A percentile compares a stretch with the other conserved stretches of the same genome.
phyloP scores from a whole-genome alignment of 1,140 invertebrate species.

The Trigoniulus corallinus region DNA sequence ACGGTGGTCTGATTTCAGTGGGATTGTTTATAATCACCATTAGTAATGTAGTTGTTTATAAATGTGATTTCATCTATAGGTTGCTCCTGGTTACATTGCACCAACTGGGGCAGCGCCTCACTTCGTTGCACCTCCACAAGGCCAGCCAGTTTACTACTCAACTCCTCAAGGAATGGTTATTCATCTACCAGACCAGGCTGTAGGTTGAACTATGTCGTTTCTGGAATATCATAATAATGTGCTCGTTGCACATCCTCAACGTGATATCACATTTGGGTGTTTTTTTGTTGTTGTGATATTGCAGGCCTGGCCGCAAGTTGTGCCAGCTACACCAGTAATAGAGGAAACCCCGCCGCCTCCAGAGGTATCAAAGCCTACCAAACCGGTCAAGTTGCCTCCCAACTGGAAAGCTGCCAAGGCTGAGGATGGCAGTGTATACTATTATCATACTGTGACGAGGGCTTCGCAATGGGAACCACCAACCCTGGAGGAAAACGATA shows the following conservation, averaged over 20 bases:
- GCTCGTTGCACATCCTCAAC: neutral
- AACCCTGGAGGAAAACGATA: slow-evolving; percentile 26
- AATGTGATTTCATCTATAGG: too few species aligned
- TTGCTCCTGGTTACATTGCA: too few species aligned
- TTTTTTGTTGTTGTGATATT: neutral
- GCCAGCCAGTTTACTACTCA: neutral
- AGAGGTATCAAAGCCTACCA: slow-evolving; percentile 25
- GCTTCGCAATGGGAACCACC: slow-evolving; percentile 37
- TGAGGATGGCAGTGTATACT: slow-evolving; percentile 64
- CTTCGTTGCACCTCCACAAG: neutral
- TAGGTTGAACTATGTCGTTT: neutral
- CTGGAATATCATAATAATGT: too few species aligned
- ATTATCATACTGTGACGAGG: slow-evolving; percentile 70
- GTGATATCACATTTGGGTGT: neutral
- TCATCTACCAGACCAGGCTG: slow-evolving; percentile 1
- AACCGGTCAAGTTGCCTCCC: slow-evolving; percentile 49
- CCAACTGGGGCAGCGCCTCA: too few species aligned
- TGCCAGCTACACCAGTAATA: slow-evolving; percentile 5
- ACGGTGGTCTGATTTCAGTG: too few species aligned
- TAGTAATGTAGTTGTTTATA: too few species aligned
- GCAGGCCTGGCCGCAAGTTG: neutral
- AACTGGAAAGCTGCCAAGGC: slow-evolving; percentile 74
- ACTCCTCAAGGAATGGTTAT: neutral
- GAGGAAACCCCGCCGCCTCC: slow-evolving; percentile 27
- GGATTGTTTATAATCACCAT: too few species aligned